Evolutionary conservation across 2,113 vertebrate genomes (phyloP).

Genomic region (Arvicanthis niloticus): DNA sequence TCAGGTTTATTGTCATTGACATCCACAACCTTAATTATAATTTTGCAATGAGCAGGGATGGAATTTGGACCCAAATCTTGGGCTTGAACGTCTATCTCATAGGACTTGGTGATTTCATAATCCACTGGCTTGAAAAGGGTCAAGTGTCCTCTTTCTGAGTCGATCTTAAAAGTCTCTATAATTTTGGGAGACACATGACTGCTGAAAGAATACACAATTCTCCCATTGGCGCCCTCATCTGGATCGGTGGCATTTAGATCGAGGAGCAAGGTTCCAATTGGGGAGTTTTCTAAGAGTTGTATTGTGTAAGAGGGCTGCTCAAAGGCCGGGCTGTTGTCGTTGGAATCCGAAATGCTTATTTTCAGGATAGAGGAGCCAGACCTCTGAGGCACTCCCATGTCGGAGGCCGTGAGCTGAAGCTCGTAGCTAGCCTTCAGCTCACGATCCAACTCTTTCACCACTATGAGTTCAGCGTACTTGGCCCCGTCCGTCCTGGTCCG

Average conservation of each 20-base stretch:
- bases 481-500: slow-evolving; percentile 95
- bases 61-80: slow-evolving; percentile 98
- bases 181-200: slow-evolving; percentile 96
- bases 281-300: slow-evolving; percentile 92
- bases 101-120: slow-evolving; percentile 93
- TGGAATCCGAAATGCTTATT: slow-evolving; percentile 97
- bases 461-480: slow-evolving; percentile 96
- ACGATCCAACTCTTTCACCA: slow-evolving; percentile 94
- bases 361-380: slow-evolving; percentile 96
- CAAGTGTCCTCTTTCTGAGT: slow-evolving; percentile 94
- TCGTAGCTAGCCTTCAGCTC: slow-evolving; percentile 94
- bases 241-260: slow-evolving; percentile 98
- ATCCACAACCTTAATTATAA: slow-evolving; percentile 96
- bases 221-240: slow-evolving; percentile 98
- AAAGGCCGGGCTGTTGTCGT: slow-evolving; percentile 97
- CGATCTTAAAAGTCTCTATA: slow-evolving; percentile 95
- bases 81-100: slow-evolving; percentile 97
- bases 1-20: slow-evolving; percentile 99
- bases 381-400: slow-evolving; percentile 93
- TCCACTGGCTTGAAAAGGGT: slow-evolving; percentile 96
- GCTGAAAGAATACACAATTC: slow-evolving; percentile 96
- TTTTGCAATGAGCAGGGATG: slow-evolving; percentile 98
- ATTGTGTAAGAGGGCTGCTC: slow-evolving; percentile 93
- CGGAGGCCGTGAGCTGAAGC: slow-evolving; percentile 94
- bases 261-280: slow-evolving; percentile 92